Evolutionary conservation across 1,140 invertebrate species (phyloP).

Genomic region (Megalopta genalis): DNA sequence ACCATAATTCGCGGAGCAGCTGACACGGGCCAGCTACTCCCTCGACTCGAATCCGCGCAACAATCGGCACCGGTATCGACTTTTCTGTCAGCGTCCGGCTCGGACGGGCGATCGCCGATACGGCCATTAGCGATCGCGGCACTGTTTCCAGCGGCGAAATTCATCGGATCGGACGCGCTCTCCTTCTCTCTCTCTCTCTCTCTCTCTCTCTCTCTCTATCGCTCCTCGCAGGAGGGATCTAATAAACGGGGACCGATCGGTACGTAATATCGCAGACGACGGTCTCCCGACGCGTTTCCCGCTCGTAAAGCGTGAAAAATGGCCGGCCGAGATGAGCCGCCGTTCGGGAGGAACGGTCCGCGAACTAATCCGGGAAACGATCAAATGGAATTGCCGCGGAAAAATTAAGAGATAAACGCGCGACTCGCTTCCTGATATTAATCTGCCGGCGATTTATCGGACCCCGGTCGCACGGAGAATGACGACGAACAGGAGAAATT

Average conservation of each 20-base stretch:
- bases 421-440: background rate
- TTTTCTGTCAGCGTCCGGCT: conserved; percentile 25
- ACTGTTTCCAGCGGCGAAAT: conserved; percentile 38
- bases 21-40: conserved; percentile 12
- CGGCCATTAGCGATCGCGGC: conserved; percentile 41
- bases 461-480: too few relatives aligned
- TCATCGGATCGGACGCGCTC: conserved; percentile 15
- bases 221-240: background rate
- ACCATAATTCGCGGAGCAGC: background rate
- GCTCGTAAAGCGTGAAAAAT: conserved; percentile 17
- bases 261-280: background rate
- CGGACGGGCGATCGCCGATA: conserved; percentile 45
- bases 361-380: background rate
- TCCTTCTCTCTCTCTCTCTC: background rate
- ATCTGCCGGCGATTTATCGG: too few relatives aligned
- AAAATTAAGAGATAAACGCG: background rate
- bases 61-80: conserved; percentile 12
- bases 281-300: background rate
- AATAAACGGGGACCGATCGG: conserved; percentile 6
- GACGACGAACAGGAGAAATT: too few relatives aligned
- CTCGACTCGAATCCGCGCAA: conserved; percentile 6
- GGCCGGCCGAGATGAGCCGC: background rate
- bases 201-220: background rate
- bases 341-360: too few relatives aligned
- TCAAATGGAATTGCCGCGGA: background rate